phyloP scores from a whole-genome alignment of 2,113 vertebrate genomes.

The Eulemur macaco region DNA sequence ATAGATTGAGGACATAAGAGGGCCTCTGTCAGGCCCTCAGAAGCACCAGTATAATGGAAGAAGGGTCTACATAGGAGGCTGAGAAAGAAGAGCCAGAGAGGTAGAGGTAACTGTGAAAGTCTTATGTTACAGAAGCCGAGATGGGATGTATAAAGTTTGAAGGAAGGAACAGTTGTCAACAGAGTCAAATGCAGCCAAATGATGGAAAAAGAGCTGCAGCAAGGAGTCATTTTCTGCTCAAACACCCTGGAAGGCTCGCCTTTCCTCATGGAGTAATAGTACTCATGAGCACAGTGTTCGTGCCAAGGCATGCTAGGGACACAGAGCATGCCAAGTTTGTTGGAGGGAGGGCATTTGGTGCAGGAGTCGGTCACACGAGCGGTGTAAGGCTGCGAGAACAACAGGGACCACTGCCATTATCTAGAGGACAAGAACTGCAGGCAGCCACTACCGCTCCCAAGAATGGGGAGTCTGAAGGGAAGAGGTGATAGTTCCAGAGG shows the following conservation, averaged over 20 bases:
- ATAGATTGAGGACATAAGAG: not conserved
- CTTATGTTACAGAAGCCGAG: not conserved
- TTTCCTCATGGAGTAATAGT: not conserved
- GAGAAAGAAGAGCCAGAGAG: not conserved
- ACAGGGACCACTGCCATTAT: not conserved
- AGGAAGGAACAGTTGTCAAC: not conserved
- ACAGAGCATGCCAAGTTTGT: not conserved
- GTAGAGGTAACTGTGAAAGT: not conserved
- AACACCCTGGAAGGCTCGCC: not conserved
- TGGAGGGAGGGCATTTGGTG: not conserved
- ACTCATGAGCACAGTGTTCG: not conserved
- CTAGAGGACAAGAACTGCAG: not conserved
- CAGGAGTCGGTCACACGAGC: fast-evolving
- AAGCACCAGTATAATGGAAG: not conserved
- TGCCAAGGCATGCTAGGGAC: not conserved
- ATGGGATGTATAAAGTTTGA: not conserved
- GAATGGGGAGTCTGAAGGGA: not conserved
- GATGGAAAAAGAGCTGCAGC: not conserved
- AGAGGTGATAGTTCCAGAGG: not conserved
- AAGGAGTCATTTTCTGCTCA: not conserved
- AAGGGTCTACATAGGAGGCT: not conserved
- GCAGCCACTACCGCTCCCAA: not conserved
- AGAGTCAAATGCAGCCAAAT: not conserved
- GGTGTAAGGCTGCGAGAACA: no score
- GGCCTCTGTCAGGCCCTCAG: not conserved